Base-by-base conservation (phyloP, 1,140 invertebrate genomes). In the Brachionus paranguensis region DNA sequence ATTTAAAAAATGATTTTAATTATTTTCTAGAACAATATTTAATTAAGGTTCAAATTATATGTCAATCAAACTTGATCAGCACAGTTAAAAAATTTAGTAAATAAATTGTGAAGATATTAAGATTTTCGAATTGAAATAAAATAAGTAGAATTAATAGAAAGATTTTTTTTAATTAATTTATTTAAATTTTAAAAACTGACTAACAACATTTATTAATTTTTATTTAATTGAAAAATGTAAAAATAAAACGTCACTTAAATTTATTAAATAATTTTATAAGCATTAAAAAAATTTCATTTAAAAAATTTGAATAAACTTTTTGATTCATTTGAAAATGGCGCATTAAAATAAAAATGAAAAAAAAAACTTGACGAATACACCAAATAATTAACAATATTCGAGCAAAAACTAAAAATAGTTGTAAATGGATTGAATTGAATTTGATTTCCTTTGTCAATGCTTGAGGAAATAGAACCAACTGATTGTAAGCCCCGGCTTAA, bases 381-480 rank as follows among this genome's bases (percentile, higher is more conserved):
- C 17, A 72, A 11, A 50, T 76, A 76, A 50, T 47, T 76, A 14
- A 50, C 1, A n/a, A 33, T 47, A 76, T 76, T 76, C 27, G 72
- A 47, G 6, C 43, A 76, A 50, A 76, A 76, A 5, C 43, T 29
- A 29, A 27, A 76, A 50, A 76, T 76, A 20, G 27, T 50, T 24
- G 72, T 76, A 50, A 76, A 76, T 27, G 45, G 43, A 50, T 76
- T 76, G 45, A 76, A 76, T 76, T n/a, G 20, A 14, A 76, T 29
- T 20, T 29, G 29, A 29, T 70, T 33, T 37, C 29, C 65, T 70
- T 37, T 37, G 33, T 74, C 37, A 37, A 43, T 74, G 20, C 41
- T 74, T 17, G 41, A 43, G 10, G 70, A 74, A 17, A 74, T 43
- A 14, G 70, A 43, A 8, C 17, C 17, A 20, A 74, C 20, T 43